phyloP scores from a whole-genome alignment of 2,888 invertebrate genomes.

The Celastrina argiolus region DNA sequence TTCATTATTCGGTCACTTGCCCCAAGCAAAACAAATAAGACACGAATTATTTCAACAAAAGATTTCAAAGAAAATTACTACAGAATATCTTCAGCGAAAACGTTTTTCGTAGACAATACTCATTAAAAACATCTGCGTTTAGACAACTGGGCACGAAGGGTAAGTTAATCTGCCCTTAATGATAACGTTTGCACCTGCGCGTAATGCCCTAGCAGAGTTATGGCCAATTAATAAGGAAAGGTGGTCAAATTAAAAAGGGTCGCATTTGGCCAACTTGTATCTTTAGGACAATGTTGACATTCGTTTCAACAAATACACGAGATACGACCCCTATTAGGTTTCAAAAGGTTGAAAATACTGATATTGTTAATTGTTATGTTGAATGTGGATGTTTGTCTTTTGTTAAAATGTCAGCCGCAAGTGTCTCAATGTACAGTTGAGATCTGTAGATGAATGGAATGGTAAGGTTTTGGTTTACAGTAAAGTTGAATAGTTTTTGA shows the following conservation, averaged over 20 bases:
- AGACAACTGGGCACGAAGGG: slow-evolving; percentile 50
- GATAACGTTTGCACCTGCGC: slow-evolving; percentile 65
- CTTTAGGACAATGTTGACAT: slow-evolving; percentile 1
- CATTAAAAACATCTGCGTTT: slow-evolving; percentile 32
- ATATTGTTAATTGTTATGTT: too few relatives aligned
- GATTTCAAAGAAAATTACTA: background rate
- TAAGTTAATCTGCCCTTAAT: slow-evolving; percentile 61
- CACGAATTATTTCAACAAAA: too few relatives aligned
- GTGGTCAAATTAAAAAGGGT: slow-evolving; percentile 40
- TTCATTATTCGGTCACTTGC: too few relatives aligned
- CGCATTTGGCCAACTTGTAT: slow-evolving; percentile 26
- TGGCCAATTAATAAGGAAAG: slow-evolving; percentile 46
- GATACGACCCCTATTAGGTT: too few relatives aligned
- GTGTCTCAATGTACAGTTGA: slow-evolving; percentile 12
- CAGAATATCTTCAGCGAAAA: slow-evolving; percentile 39
- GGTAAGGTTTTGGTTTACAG: too few relatives aligned
- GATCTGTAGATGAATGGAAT: too few relatives aligned
- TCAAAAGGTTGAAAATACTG: too few relatives aligned
- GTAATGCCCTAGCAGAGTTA: slow-evolving; percentile 54
- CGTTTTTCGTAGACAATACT: slow-evolving; percentile 16
- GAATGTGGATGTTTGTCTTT: too few relatives aligned
- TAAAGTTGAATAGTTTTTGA: too few relatives aligned
- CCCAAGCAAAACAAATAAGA: too few relatives aligned
- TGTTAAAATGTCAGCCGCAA: background rate
- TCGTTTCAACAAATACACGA: too few relatives aligned